Conservation (phyloP, 2,888 invertebrate species). For the Chrysomela aeneicollis region DNA sequence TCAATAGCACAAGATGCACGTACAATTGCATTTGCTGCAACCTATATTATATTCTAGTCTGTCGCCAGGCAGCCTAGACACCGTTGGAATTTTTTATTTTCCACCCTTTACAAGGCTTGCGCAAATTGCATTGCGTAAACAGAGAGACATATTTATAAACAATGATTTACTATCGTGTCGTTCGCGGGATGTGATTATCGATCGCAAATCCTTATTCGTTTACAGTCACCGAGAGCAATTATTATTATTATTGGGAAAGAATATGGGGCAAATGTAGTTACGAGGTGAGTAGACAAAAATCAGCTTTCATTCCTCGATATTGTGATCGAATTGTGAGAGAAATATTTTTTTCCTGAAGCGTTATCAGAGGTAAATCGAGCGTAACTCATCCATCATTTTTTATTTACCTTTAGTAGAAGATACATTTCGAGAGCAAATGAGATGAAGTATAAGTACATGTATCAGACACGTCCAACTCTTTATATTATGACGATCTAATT, state of each 20-base stretch:
- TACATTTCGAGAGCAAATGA: not conserved
- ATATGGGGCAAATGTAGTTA: not conserved
- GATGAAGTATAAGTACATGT: no score
- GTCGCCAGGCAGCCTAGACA: not conserved
- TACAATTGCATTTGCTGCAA: not conserved
- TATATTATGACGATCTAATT: not conserved
- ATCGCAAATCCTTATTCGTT: conserved; percentile 19
- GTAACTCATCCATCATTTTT: conserved; percentile 1
- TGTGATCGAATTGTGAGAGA: no score
- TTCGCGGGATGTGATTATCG: conserved; percentile 22
- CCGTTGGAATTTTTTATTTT: not conserved
- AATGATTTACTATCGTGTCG: conserved; percentile 14
- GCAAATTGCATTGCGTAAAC: not conserved
- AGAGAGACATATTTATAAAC: conserved; percentile 12
- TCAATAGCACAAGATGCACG: conserved; percentile 7
- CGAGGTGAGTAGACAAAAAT: not conserved
- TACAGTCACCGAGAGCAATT: not conserved
- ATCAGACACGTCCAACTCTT: not conserved
- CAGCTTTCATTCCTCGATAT: not conserved
- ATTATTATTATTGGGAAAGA: not conserved
- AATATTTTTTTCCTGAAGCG: not conserved
- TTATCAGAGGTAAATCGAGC: not conserved
- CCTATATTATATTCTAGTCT: not conserved
- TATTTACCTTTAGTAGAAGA: not conserved
- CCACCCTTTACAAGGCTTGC: not conserved